Percentiles rank a stretch among this genome's conserved stretches.
Evolutionary conservation across 2,797 vertebrate genomes (phyloP).

Genomic region (Halcyon smyrnensis): DNA sequence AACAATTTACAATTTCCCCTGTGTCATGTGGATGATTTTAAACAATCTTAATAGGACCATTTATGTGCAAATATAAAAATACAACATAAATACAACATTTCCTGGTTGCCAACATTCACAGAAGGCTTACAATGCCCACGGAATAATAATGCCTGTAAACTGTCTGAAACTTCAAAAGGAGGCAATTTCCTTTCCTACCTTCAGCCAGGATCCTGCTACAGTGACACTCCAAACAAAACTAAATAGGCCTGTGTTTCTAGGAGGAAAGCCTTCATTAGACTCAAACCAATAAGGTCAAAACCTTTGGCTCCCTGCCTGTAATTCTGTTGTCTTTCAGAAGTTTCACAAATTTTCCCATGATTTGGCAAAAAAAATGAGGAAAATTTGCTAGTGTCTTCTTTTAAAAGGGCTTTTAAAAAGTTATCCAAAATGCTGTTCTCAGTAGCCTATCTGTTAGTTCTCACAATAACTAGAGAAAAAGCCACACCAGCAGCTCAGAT

Average conservation of each 20-base stretch:
- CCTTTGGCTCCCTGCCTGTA: background rate
- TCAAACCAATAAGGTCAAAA: background rate
- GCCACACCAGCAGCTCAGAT: background rate
- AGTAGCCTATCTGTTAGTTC: background rate
- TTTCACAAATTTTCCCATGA: background rate
- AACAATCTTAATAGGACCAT: background rate
- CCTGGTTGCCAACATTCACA: background rate
- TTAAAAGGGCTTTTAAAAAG: background rate
- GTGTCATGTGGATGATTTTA: background rate
- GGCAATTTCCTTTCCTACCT: background rate
- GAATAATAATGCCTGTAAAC: background rate
- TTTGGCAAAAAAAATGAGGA: background rate
- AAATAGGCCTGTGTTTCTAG: background rate
- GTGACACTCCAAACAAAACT: constrained; percentile 14
- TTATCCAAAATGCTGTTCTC: background rate
- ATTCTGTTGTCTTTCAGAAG: background rate
- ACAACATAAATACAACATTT: background rate
- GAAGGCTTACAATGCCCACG: background rate
- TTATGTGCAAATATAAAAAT: background rate
- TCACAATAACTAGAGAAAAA: background rate
- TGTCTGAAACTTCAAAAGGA: background rate
- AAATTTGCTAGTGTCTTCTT: background rate
- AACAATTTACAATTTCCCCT: background rate
- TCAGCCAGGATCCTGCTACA: background rate
- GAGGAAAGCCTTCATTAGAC: constrained; percentile 1